Percentiles rank a stretch among this genome's conserved stretches.
These are phyloP conservation scores for Lophochroa leadbeateri DNA, from an alignment of 2,113 vertebrate species.

Conservation along the genomic window DNA sequence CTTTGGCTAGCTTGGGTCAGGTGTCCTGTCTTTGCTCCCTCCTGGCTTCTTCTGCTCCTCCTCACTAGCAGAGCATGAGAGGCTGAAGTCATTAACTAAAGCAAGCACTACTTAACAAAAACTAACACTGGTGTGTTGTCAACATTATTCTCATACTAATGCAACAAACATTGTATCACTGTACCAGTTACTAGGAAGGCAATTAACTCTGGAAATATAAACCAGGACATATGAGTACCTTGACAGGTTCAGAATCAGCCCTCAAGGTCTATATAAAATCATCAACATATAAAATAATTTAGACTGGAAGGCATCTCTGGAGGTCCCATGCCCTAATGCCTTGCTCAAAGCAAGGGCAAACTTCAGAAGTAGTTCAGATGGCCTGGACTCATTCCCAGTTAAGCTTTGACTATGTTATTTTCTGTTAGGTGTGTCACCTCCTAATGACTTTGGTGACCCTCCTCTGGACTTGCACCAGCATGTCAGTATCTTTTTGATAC, in stretches of 20 bases:
- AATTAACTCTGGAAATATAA: background rate
- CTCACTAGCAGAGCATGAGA: background rate
- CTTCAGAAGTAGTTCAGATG: background rate
- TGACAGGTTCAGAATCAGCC: background rate
- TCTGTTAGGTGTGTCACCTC: accelerated
- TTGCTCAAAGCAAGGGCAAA: background rate
- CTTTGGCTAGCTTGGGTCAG: background rate
- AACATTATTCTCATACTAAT: background rate
- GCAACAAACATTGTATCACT: background rate
- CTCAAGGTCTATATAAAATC: background rate
- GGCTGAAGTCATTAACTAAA: background rate
- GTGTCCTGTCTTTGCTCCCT: background rate
- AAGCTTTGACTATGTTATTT: background rate
- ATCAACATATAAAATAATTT: background rate
- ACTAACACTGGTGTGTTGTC: background rate
- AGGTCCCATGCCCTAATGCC: background rate
- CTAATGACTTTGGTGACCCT: background rate
- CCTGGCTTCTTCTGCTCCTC: background rate
- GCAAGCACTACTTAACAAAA: background rate
- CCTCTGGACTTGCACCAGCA: background rate
- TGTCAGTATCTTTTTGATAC: background rate
- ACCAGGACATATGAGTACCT: background rate
- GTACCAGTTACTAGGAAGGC: background rate
- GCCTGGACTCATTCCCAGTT: background rate
- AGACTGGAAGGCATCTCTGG: background rate